Percentiles rank a stretch among this genome's conserved stretches.
These are phyloP conservation scores for Limnephilus rhombicus DNA, from an alignment of 2,888 invertebrate genomes.

Conservation along the genomic window DNA sequence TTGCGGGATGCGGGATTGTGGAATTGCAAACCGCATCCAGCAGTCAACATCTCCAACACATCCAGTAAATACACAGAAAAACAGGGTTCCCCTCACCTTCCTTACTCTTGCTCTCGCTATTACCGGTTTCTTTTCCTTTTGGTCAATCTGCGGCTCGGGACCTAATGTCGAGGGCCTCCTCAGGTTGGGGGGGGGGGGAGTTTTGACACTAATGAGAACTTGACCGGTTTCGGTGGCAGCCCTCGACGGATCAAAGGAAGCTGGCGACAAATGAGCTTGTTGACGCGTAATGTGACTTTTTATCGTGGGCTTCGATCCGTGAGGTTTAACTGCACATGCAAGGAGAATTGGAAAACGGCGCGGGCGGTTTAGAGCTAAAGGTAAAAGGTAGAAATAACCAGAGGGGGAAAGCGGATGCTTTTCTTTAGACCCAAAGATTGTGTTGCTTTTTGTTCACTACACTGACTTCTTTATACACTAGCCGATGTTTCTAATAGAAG, in stretches of 20 bases:
- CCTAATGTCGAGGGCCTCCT: slow-evolving; percentile 6
- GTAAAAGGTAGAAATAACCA: background rate
- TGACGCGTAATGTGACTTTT: slow-evolving; percentile 22
- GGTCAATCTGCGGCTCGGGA: background rate
- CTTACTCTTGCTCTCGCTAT: background rate
- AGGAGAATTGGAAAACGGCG: background rate
- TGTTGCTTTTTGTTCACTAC: too few relatives aligned
- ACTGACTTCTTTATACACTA: too few relatives aligned
- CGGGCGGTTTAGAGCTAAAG: background rate
- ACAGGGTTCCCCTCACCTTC: background rate
- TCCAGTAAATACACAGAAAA: background rate
- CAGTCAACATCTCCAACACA: background rate
- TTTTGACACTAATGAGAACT: slow-evolving; percentile 51
- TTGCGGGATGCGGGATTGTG: too few relatives aligned
- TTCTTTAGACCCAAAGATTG: background rate
- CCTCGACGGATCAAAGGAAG: slow-evolving; percentile 15
- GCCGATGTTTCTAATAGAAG: too few relatives aligned
- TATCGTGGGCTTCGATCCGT: background rate
- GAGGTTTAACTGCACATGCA: background rate
- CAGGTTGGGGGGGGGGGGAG: background rate
- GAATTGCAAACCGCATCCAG: background rate
- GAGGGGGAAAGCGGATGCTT: background rate
- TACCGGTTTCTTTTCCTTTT: slow-evolving; percentile 28
- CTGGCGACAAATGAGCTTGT: slow-evolving; percentile 28
- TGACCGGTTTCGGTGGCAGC: slow-evolving; percentile 43